Base-by-base conservation (phyloP, 2,113 vertebrate genomes). In the Rhinolophus sinicus region DNA sequence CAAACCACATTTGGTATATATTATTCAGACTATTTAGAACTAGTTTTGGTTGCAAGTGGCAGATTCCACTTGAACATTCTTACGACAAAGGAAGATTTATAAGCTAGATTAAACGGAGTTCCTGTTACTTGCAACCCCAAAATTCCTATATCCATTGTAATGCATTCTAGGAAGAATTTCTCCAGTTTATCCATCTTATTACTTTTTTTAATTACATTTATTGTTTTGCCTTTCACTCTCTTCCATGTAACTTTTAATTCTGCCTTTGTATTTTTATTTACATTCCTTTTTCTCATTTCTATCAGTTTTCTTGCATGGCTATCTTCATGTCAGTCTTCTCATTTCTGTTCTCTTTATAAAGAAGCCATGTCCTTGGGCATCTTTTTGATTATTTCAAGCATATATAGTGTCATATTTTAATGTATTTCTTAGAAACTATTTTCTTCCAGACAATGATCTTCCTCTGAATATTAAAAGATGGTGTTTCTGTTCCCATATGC, bases 311-410 rank as follows among this genome's bases (percentile, higher is more conserved):
- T 93, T 95, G 83, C 38, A 30, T 35, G 69, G 22, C 4, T 62
- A 50, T 88, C 40, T 88, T 93, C 75, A 56, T 64, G 33, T 86
- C 18, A 64, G n/a, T 92, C 24, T 90, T 89, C 50, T 69, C 40
- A 80, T 95, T 75, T 91, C 87, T 75, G 11, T 60, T 91, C 47
- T 90, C 38, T 91, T 83, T 40, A 84, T 65, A 88, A 83, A 93
- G 44, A 81, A 81, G 26, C 26, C 83, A 89, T 85, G 52, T 93
- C 72, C 83, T 70, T 96, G 56, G 44, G 58, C 11, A 40, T 73
- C 69, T 88, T 93, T 94, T 77, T 75, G 1, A 85, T 69, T 58
- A 93, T 70, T 92, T 91, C 50, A 67, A 95, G 40, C 50, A 91
- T 50, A 88, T 78, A 80, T 62, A 38, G 54, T 82, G 18, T 52